Evolutionary conservation across 2,888 invertebrate genomes (phyloP).

Genomic region (Melanostoma scalare): DNA sequence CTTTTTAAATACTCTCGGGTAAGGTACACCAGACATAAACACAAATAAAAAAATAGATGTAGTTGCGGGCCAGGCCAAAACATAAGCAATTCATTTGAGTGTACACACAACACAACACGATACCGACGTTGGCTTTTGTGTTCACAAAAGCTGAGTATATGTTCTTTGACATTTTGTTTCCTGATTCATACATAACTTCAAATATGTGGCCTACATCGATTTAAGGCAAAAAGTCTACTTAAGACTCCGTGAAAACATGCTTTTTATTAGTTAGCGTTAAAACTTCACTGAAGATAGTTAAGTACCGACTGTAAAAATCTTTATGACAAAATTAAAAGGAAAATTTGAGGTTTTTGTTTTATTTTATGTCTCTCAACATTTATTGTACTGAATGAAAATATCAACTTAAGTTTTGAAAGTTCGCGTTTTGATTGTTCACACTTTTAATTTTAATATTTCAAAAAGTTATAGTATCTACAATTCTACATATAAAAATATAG

Average conservation of each 20-base stretch:
- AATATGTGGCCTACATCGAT: conserved; percentile 30
- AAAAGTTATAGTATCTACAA: too few species aligned
- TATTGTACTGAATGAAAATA: too few species aligned
- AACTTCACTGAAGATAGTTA: conserved; percentile 39
- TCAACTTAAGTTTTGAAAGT: too few species aligned
- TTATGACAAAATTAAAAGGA: neutral
- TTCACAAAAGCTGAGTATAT: conserved; percentile 4
- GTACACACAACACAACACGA: conserved; percentile 4
- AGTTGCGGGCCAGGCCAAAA: neutral
- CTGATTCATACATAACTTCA: conserved; percentile 34
- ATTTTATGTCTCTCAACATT: too few species aligned
- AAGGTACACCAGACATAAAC: conserved; percentile 29
- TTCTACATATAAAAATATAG: too few species aligned
- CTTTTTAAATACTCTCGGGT: conserved; percentile 8
- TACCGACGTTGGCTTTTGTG: conserved; percentile 11
- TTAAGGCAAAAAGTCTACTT: conserved; percentile 44
- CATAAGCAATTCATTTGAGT: conserved; percentile 14
- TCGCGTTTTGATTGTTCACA: too few species aligned
- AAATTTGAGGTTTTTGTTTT: neutral
- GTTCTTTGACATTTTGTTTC: conserved; percentile 22
- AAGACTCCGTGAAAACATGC: conserved; percentile 38
- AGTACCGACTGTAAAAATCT: conserved; percentile 5
- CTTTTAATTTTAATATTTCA: too few species aligned
- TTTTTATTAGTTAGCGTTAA: conserved; percentile 51
- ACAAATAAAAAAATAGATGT: conserved; percentile 30